Evolutionary conservation across 2,888 invertebrate species (phyloP), one percentile per base, ranked within the genome.

Genomic region (Ophion costatus): DNA sequence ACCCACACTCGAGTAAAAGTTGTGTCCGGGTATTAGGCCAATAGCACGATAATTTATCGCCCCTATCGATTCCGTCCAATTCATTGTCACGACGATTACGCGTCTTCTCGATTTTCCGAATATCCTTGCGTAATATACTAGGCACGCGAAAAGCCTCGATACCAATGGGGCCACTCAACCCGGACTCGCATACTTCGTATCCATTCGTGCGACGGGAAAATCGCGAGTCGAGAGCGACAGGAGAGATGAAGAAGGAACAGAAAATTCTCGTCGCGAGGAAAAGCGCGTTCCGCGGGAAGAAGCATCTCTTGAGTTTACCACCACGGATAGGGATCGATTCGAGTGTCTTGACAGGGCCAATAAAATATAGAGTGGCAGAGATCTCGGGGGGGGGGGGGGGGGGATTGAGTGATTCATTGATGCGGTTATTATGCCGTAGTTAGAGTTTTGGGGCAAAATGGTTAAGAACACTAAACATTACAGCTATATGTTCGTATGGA

Each of bases 311-410:
- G 80, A 80, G 73, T 7, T 71, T 20, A 74, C 45, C 45, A 67
- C 73, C 80, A 73, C 74, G 84, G 69, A 80, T 80, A 77, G 74
- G 24, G 63, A 77, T 56, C 77, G 73, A 64, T 78, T 84, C 80
- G 80, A 84, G 84, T 84, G 84, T 69, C 77, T 84, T 76, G 80
- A 84, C 76, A 66, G 84, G 63, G 84, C 84, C 74, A 80, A 80
- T 69, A 77, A 66, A 82, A 82, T 80, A 80, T 56, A 66, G 42
- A 64, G 56, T 20, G 51, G 29, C 20, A 51, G 56, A 51, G 20
- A 56, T 66, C n/a, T 20, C n/a, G 29, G 51, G n/a, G 29, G 45
- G 22, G 17, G 14, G 51, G 59, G 3, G 59, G 2, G 20, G 20
- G 59, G 9, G 20, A 20, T 0, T 4, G 38, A 7, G 5, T 38